Conservation (phyloP, 2,113 vertebrate species). For the Prunella fulvescens region DNA sequence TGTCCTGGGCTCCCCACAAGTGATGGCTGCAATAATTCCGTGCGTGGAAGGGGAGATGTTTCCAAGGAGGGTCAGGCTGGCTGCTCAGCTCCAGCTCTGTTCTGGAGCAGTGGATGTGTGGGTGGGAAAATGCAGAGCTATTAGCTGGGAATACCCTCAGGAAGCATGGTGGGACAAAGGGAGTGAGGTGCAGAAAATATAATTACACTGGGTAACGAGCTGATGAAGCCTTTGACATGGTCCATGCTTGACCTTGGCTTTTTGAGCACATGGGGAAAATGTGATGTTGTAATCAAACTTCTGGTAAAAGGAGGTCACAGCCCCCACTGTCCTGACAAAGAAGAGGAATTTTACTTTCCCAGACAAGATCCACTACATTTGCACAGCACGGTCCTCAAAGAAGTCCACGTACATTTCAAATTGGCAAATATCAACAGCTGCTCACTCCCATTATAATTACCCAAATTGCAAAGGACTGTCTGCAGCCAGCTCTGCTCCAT, state of each 20-base stretch:
- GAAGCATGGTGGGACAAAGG: background rate
- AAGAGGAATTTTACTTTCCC: background rate
- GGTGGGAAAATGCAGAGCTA: background rate
- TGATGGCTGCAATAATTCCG: accelerated
- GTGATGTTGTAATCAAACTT: background rate
- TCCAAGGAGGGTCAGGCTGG: background rate
- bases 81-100: background rate
- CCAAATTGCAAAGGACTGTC: background rate
- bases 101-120: background rate
- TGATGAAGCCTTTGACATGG: background rate
- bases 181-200: background rate
- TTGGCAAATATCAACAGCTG: background rate
- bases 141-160: background rate
- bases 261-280: background rate
- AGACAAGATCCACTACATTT: background rate
- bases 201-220: background rate
- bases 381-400: background rate
- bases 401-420: background rate
- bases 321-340: background rate
- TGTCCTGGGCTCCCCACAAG: background rate
- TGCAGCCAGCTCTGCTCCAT: background rate
- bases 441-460: background rate
- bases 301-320: background rate
- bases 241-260: background rate
- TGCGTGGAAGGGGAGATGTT: background rate